Percentiles rank a stretch among this genome's conserved stretches.
phyloP scores from a whole-genome alignment of 2,888 invertebrate species.

The Pediacus dermestoides region DNA sequence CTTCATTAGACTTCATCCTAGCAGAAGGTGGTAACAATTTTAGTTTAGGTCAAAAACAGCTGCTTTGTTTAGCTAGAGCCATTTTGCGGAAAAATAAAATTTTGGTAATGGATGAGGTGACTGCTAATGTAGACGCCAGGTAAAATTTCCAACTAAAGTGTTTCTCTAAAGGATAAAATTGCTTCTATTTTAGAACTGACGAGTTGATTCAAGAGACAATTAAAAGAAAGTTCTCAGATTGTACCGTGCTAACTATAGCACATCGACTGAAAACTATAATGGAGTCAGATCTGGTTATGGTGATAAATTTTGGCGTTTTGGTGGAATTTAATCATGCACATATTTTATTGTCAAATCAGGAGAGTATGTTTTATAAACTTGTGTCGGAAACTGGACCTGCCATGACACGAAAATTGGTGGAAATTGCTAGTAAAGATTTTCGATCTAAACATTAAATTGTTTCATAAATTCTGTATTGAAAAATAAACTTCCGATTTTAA shows the following conservation, averaged over 20 bases:
- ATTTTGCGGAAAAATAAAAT: conserved; percentile 76
- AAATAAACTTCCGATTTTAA: no score
- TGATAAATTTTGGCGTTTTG: no score
- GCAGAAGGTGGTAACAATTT: conserved; percentile 81
- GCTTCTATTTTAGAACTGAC: conserved; percentile 60
- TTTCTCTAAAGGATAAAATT: conserved; percentile 4
- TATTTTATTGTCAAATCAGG: conserved; percentile 4
- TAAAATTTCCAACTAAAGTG: conserved; percentile 46
- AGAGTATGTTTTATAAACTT: no score
- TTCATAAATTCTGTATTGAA: no score
- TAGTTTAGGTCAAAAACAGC: conserved; percentile 84
- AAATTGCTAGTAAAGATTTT: no score
- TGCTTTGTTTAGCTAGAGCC: conserved; percentile 83
- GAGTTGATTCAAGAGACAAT: conserved; percentile 75
- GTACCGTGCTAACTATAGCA: conserved; percentile 79
- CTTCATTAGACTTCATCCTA: conserved; percentile 60
- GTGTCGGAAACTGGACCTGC: no score
- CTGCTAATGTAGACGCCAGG: conserved; percentile 86
- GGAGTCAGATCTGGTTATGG: no score
- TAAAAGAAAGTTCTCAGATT: conserved; percentile 66
- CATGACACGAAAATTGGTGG: no score
- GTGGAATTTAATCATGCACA: no score
- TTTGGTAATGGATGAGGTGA: conserved; percentile 86
- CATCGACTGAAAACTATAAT: no score
- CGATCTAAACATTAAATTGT: no score